Conservation (phyloP, 2,888 invertebrate species). For the Atethmia centrago region DNA sequence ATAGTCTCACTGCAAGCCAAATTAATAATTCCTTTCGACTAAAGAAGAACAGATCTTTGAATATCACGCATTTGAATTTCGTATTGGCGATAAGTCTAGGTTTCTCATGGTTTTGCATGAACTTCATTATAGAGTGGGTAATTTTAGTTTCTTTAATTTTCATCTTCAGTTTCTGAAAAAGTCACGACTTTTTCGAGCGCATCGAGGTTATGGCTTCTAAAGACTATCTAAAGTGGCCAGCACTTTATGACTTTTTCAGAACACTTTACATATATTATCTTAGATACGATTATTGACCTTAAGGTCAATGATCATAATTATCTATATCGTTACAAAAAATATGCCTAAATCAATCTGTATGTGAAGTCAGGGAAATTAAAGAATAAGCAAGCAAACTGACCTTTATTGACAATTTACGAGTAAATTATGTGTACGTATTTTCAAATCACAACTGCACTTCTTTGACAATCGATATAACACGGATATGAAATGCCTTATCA, state of each 20-base stretch:
- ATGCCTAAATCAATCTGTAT: no score
- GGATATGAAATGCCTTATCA: no score
- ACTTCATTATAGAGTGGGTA: neutral
- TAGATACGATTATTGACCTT: no score
- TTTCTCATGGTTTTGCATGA: neutral
- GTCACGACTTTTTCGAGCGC: neutral
- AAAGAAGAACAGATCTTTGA: neutral
- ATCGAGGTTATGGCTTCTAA: neutral
- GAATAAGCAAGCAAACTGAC: no score
- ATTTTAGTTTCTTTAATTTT: neutral
- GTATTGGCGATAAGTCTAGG: neutral
- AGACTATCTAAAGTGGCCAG: neutral
- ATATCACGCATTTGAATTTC: neutral
- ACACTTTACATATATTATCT: neutral
- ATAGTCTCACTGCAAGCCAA: neutral
- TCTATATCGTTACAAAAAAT: no score
- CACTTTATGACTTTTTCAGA: neutral
- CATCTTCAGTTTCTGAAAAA: neutral
- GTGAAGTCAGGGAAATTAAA: no score
- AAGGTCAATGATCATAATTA: no score
- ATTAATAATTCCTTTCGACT: neutral
- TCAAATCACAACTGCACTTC: no score
- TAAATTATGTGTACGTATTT: no score
- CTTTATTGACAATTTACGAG: no score
- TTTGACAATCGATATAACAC: no score